Evolutionary conservation across 2,797 vertebrate genomes (phyloP), one percentile per base, ranked within the genome.

Genomic region (Ptychadena robeensis): DNA sequence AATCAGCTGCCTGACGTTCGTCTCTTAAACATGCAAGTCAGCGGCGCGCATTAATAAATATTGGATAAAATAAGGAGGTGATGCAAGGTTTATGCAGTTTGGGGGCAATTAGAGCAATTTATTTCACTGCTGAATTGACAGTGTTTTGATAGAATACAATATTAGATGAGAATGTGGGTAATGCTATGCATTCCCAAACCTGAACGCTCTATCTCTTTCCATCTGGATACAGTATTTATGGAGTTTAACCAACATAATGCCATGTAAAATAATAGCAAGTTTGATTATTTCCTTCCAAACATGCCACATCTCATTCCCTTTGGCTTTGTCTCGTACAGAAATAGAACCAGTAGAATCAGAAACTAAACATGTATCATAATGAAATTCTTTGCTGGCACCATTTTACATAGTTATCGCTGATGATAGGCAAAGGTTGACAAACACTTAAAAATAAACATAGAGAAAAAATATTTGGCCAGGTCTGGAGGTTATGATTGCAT

Each of bases 91-190:
- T 94, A 96, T 95, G 93, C 95, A 94, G 93, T 96, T 95, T 94
- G 90, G 87, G 85, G 89, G 91, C 95, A 96, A 96, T 97, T 96
- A 97, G 91, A 90, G 91, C 95, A 96, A 97, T 96, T 96, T 95
- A 96, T 96, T 96, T 96, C 93, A 95, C 92, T 93, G 90, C 91
- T 90, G 94, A 93, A 87, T 89, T 93, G 92, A 94, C 94, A 86
- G 89, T 91, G 88, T 91, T 88, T 89, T 95, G 96, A 93, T 93
- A 89, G 90, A 93, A 94, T 87, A 92, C 87, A 87, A 90, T 89
- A 91, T 81, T 80, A 88, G 87, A 88, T 91, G 88, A 87, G 92
- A 91, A 93, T 85, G 77, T 82, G 84, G 30, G 87, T 93, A 81
- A 31, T 53, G 27, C 64, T 25, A 28, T 61, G 70, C 14, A 40